Percentiles rank a stretch among this genome's conserved stretches.
Evolutionary conservation across 2,113 vertebrate species (phyloP).

Genomic region (Channa maculata): DNA sequence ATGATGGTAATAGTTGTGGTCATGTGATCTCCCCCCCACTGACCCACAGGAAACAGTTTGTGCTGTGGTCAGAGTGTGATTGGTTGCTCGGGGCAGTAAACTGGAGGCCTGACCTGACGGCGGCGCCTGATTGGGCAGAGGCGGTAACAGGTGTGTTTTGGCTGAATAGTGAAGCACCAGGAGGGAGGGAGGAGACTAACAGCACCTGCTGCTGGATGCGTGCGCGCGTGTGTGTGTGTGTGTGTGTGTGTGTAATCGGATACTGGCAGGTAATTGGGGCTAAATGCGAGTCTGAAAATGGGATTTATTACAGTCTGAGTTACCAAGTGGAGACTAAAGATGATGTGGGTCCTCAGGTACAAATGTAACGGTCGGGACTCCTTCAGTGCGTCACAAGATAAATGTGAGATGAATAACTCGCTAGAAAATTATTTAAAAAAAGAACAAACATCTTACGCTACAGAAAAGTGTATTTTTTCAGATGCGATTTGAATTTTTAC

Average conservation of each 20-base stretch:
- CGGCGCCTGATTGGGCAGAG: constrained; percentile 42
- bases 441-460: background rate
- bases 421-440: too few relatives aligned
- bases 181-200: constrained; percentile 56
- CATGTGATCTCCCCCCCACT: constrained; percentile 29
- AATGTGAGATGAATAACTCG: background rate
- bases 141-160: constrained; percentile 31
- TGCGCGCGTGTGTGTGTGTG: constrained; percentile 33
- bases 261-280: constrained; percentile 3
- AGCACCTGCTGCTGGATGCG: constrained; percentile 61
- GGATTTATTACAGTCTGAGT: background rate
- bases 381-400: background rate
- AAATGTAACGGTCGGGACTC: background rate
- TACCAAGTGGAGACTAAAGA: constrained; percentile 1
- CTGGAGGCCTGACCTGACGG: constrained; percentile 15
- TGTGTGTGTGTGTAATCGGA: constrained; percentile 8
- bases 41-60: constrained; percentile 47
- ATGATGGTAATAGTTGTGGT: constrained; percentile 2
- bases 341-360: background rate
- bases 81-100: constrained; percentile 43
- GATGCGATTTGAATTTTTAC: too few relatives aligned
- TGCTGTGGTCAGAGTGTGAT: constrained; percentile 28
- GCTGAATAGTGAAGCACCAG: constrained; percentile 63
- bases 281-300: background rate
- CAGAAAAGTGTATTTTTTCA: too few relatives aligned